Evolutionary conservation across 1,140 invertebrate species (phyloP), one percentile per base, ranked within the genome.

Genomic region (Thaumetopoea pityocampa): DNA sequence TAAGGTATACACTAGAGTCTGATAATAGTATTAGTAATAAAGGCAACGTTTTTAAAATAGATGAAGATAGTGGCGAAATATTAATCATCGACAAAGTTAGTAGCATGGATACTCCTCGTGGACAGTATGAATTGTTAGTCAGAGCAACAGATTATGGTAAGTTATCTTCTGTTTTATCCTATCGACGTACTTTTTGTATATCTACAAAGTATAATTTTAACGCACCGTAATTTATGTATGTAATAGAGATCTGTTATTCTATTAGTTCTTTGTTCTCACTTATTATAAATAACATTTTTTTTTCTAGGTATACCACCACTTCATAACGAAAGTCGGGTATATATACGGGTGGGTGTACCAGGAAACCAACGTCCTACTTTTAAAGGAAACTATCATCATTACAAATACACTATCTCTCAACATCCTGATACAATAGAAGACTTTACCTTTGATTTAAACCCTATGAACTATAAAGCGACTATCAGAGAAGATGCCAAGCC

Each of bases 331-430:
- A 88, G 89, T 0, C 86, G 88, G 11, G 84, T 94, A 0, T 85
- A 88, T 2, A 86, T 94, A 2, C 85, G 91, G 7, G 92, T 94
- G 0, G 92, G 92, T 0, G 91, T 93, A 0, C 90, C 91, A 0
- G 92, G 92, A 0, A 93, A 93, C 53, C 92, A 94, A 50, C 85
- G 92, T 19, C 92, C 92, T 0, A 88, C 92, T 1, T 94, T 94
- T 55, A 88, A 90, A 43, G 91, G 91, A 1, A 90, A 91, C 48
- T 92, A 90, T 40, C 90, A 87, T 14, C 86, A 86, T 33, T 84
- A 78, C 20, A 80, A 79, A 42, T 77, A 84, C n/a, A 71, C 67
- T 1, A 36, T 71, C 3, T 59, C 52, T 14, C 69, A 72, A 34
- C 48, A 36, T 16, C 52, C 62, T 0, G 66, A 71, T 0, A 61